Evolutionary conservation across 2,797 vertebrate species (phyloP), one percentile per base, ranked within the genome.

Genomic region (Phylloscopus collybita): DNA sequence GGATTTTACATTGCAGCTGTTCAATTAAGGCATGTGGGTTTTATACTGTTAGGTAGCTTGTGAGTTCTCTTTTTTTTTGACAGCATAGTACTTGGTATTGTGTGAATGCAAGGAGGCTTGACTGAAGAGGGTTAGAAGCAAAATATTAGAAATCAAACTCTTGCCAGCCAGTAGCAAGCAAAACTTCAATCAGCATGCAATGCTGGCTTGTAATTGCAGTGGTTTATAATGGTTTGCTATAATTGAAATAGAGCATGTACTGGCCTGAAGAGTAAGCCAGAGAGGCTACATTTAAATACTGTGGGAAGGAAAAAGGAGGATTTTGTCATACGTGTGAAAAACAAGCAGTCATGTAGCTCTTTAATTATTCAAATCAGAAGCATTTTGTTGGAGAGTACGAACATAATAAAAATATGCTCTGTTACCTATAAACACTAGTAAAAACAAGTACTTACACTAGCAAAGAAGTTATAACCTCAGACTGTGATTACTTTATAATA

Each of bases 201-300:
- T 70, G 16, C 22, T 53, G 40, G 23, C 38, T 40, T 72, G 30
- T 74, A 74, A 59, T 59, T 86, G 49, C 10, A 19, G 42, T 75
- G 62, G n/a, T 56, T 38, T 74, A 51, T 74, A 74, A 44, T 81
- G 45, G 18, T 72, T 83, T 90, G 47, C n/a, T 78, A 14, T 82
- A 85, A 71, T 17, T 84, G 59, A 51, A 66, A 57, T 64, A 36
- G 32, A 49, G 42, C 10, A 3, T 70, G 40, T 65, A 11, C 70
- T 73, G 44, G 50, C 17, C 2, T 73, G 54, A 61, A 49, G 45
- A 78, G 69, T 87, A 50, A 87, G 42, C 53, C 56, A 40, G 59
- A 65, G 69, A 86, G 53, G 73, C 57, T 66, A 30, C 64, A 88
- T 92, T 94, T 86, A 92, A 93, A 72, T 72, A 74, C 29, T 57